Base-by-base conservation (phyloP, 2,797 vertebrate genomes). In the Brotula barbata region DNA sequence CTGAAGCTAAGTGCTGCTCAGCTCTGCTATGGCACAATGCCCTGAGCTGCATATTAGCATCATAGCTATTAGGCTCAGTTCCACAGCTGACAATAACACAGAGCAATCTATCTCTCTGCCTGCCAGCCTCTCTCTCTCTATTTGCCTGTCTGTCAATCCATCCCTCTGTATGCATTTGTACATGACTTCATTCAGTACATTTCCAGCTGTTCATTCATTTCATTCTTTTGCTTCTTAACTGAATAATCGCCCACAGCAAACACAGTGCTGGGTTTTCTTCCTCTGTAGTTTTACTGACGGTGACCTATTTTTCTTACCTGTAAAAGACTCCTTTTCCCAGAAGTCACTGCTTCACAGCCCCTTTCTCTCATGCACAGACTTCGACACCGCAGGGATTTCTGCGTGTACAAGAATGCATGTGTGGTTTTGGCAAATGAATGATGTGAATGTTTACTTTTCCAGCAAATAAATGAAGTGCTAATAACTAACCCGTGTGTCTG, bases 281-380 rank as follows among this genome's bases (percentile, higher is more conserved):
- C 15, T 63, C 31, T 56, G 58, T 76, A 74, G 64, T 72, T 60
- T 61, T 55, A 77, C 72, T 73, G 58, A 51, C 53, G 73, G 43
- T 88, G 87, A 88, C 88, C 86, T 85, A 87, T 70, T 82, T 82
- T 65, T 72, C 25, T 58, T 58, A 7, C 41, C 49, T 28, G 40
- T 54, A 23, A 71, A 79, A 80, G 47, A 85, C 81, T 70, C 20
- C 68, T 66, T 71, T 48, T 86, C 85, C 82, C 83, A 83, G 64
- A 73, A 84, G 78, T 64, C 78, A 55, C 21, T 65, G 59, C 75
- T 79, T 68, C 50, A 46, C 57, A 45, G 59, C 48, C 55, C 40
- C 25, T 58, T 60, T 31, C 50, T 75, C 58, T 66, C 45, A 64
- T 57, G 60, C 58, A 45, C 47, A 72, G 40, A 58, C 19, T 44